Conservation (phyloP, 2,113 vertebrate genomes). For the Oryzias melastigma region DNA sequence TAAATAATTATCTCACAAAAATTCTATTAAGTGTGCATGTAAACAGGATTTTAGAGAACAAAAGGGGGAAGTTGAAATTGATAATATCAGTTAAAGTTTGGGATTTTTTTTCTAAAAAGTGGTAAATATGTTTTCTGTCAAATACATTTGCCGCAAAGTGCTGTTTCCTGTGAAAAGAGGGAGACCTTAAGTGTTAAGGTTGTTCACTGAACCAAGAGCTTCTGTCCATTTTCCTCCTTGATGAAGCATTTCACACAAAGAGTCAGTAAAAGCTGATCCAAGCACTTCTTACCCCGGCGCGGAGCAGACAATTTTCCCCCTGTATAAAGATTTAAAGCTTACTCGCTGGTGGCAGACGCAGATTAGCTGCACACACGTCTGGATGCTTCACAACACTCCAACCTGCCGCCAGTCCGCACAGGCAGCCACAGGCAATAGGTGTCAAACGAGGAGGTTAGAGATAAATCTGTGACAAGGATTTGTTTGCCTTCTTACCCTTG, state of each 20-base stretch:
- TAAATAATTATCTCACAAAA: too few relatives aligned
- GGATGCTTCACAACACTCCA: conserved; percentile 4
- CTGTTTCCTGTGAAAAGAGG: too few relatives aligned
- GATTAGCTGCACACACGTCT: conserved; percentile 4
- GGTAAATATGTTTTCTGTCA: too few relatives aligned
- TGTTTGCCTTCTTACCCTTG: conserved; percentile 43
- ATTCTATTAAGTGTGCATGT: too few relatives aligned
- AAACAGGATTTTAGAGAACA: too few relatives aligned
- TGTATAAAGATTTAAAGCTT: conserved; percentile 2
- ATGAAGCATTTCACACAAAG: conserved; percentile 9
- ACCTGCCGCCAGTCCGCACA: background rate
- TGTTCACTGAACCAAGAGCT: background rate
- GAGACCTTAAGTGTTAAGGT: too few relatives aligned
- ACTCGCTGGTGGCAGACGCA: background rate
- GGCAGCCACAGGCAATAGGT: conserved; percentile 14
- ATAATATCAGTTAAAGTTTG: too few relatives aligned
- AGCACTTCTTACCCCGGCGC: background rate
- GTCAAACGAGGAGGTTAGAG: conserved; percentile 2
- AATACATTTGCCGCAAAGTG: too few relatives aligned
- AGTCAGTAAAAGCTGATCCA: conserved; percentile 5
- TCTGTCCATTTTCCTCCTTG: conserved; percentile 1
- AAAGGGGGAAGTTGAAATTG: too few relatives aligned
- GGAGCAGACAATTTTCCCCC: background rate
- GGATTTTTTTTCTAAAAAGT: too few relatives aligned
- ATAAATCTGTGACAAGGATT: conserved; percentile 21